These are phyloP conservation scores for Micropoecilia bifurca DNA, from an alignment of 2,797 vertebrate genomes.

Conservation along the genomic window DNA sequence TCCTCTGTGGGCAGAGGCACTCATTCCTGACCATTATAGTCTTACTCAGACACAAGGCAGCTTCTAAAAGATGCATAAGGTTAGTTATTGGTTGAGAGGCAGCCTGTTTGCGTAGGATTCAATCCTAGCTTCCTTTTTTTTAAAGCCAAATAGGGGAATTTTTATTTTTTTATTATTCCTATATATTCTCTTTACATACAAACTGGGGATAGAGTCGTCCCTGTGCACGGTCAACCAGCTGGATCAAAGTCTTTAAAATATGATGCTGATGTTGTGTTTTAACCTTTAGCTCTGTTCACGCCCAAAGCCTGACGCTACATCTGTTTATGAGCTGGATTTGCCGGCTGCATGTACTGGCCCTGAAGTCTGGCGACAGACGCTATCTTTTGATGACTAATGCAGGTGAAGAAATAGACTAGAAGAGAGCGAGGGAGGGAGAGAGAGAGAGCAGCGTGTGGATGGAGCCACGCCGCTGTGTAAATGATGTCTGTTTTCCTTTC, in stretches of 20 bases:
- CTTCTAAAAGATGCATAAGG: constrained; percentile 65
- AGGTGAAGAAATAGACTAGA: constrained; percentile 79
- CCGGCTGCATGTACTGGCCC: constrained; percentile 34
- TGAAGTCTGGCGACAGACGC: constrained; percentile 33
- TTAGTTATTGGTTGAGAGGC: constrained; percentile 35
- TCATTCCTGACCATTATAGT: constrained; percentile 52
- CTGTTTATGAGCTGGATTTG: constrained; percentile 32
- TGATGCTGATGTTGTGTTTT: constrained; percentile 68
- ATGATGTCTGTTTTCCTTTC: constrained; percentile 74
- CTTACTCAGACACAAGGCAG: constrained; percentile 41
- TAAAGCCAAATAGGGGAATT: constrained; percentile 39
- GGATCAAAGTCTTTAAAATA: constrained; percentile 71
- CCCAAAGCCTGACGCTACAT: constrained; percentile 58
- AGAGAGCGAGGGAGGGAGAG: constrained; percentile 62
- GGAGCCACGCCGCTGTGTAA: constrained; percentile 69
- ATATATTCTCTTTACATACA: constrained; percentile 13
- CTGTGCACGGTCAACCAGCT: constrained; percentile 9
- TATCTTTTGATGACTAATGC: constrained; percentile 84
- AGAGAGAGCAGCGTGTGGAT: constrained; percentile 75
- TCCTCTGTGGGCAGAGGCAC: constrained; percentile 27
- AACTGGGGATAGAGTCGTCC: constrained; percentile 11
- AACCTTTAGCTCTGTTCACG: constrained; percentile 70
- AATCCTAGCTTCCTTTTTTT: constrained; percentile 35
- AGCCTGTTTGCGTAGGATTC: constrained; percentile 17
- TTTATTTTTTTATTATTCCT: constrained; percentile 14